These are phyloP conservation scores for Galago senegalensis DNA, from an alignment of 2,797 vertebrate genomes.

Conservation along the genomic window DNA sequence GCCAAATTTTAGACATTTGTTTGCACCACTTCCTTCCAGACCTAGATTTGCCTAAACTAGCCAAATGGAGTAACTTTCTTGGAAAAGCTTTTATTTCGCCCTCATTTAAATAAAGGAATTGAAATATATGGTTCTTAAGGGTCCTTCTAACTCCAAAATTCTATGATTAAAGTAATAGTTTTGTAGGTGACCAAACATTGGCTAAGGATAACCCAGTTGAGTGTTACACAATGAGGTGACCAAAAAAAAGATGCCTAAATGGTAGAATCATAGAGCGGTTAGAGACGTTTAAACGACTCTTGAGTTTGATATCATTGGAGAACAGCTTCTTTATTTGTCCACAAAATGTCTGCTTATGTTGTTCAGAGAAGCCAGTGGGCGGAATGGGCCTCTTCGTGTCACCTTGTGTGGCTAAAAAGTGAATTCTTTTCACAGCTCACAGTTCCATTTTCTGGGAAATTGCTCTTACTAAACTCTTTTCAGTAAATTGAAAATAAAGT, in stretches of 20 bases:
- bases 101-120: conserved; percentile 50
- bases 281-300: conserved; percentile 57
- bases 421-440: conserved; percentile 54
- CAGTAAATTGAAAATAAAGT: conserved; percentile 57
- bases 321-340: conserved; percentile 48
- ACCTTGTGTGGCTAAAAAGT: conserved; percentile 50
- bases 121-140: conserved; percentile 16
- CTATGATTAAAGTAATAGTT: conserved; percentile 35
- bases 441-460: conserved; percentile 61
- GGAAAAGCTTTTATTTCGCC: background rate
- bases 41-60: conserved; percentile 38
- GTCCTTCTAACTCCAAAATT: conserved; percentile 36
- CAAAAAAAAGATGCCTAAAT: conserved; percentile 16
- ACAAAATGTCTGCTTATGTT: conserved; percentile 68
- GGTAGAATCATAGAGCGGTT: conserved; percentile 47
- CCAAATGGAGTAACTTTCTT: conserved; percentile 40
- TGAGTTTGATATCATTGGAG: conserved; percentile 48
- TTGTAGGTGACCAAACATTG: background rate
- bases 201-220: background rate
- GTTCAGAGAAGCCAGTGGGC: background rate
- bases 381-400: background rate
- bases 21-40: conserved; percentile 45
- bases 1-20: conserved; percentile 62
- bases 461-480: conserved; percentile 38
- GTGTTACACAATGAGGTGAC: background rate